These are phyloP conservation scores for Xylocampa areola DNA, from an alignment of 2,888 invertebrate genomes.

Conservation along the genomic window DNA sequence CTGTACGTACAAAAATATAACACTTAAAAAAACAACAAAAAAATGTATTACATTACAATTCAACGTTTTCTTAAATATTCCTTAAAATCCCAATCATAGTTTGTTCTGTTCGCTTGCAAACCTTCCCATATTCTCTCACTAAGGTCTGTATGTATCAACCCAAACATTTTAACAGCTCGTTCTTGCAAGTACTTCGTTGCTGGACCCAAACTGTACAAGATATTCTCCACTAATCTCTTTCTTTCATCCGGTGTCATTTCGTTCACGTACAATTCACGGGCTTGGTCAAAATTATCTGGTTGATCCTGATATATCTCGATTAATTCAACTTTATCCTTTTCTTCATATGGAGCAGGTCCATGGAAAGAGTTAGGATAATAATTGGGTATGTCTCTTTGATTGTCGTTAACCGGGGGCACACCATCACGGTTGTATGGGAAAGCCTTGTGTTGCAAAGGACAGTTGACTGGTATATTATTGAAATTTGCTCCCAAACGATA, in stretches of 20 bases:
- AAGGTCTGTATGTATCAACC: slow-evolving; percentile 93
- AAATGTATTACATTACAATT: background rate
- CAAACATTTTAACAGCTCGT: slow-evolving; percentile 93
- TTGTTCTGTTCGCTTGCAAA: slow-evolving; percentile 67
- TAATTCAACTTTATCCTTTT: slow-evolving; percentile 87
- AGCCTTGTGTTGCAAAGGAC: slow-evolving; percentile 92
- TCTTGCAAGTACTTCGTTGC: slow-evolving; percentile 91
- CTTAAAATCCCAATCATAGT: slow-evolving; percentile 21
- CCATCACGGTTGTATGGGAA: slow-evolving; percentile 97
- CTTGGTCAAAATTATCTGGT: slow-evolving; percentile 96
- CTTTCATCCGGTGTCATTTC: slow-evolving; percentile 93
- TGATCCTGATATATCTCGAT: slow-evolving; percentile 92
- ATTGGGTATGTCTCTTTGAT: slow-evolving; percentile 96
- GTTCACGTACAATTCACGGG: slow-evolving; percentile 93
- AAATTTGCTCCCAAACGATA: slow-evolving; percentile 96
- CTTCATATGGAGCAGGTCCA: slow-evolving; percentile 93
- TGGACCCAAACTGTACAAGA: slow-evolving; percentile 92
- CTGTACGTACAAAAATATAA: slow-evolving; percentile 8
- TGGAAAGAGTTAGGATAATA: slow-evolving; percentile 98
- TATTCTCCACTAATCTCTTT: slow-evolving; percentile 93
- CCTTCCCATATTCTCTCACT: slow-evolving; percentile 87
- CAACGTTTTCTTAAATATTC: slow-evolving; percentile 11
- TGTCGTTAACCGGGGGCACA: slow-evolving; percentile 92
- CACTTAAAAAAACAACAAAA: slow-evolving; percentile 8
- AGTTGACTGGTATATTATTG: slow-evolving; percentile 97